Percentiles rank a stretch among this genome's conserved stretches.
These are phyloP conservation scores for Ormyrus pomaceus DNA, from an alignment of 2,888 invertebrate genomes.

Conservation along the genomic window DNA sequence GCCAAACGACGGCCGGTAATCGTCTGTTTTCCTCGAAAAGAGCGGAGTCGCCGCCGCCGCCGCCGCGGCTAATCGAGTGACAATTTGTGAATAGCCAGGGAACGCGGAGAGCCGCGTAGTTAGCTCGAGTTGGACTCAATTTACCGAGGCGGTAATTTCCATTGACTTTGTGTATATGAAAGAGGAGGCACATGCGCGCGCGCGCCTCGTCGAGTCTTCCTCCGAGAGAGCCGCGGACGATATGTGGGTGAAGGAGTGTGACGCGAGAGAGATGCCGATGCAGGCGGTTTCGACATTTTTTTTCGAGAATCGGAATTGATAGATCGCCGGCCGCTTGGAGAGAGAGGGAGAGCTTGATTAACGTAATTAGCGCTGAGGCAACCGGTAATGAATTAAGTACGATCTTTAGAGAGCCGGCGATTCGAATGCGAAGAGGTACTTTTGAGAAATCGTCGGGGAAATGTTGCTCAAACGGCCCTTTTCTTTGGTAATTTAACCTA, in stretches of 20 bases:
- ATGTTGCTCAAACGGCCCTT: no score
- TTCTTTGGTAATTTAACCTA: no score
- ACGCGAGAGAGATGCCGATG: not conserved
- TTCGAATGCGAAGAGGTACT: no score
- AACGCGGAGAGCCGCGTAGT: conserved; percentile 27
- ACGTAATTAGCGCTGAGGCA: no score
- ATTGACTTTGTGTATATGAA: conserved; percentile 34
- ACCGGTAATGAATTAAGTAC: no score
- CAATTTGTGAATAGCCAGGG: conserved; percentile 54
- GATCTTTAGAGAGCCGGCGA: no score
- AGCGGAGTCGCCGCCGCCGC: not conserved
- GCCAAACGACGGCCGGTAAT: conserved; percentile 24
- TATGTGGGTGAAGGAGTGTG: not conserved
- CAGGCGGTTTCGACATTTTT: not conserved
- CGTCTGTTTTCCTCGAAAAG: conserved; percentile 47
- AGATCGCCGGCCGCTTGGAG: no score
- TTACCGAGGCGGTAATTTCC: conserved; percentile 57
- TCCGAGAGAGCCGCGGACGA: not conserved
- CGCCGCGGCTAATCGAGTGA: conserved; percentile 52
- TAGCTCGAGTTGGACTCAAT: conserved; percentile 57
- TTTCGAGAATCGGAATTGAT: not conserved
- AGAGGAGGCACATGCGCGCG: not conserved
- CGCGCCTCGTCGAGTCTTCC: not conserved
- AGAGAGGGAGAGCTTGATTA: no score
- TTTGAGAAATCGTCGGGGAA: no score